Percentiles rank a stretch among this genome's conserved stretches.
Evolutionary conservation across 1,140 invertebrate genomes (phyloP).

Genomic region (Caenorhabditis tropicalis): DNA sequence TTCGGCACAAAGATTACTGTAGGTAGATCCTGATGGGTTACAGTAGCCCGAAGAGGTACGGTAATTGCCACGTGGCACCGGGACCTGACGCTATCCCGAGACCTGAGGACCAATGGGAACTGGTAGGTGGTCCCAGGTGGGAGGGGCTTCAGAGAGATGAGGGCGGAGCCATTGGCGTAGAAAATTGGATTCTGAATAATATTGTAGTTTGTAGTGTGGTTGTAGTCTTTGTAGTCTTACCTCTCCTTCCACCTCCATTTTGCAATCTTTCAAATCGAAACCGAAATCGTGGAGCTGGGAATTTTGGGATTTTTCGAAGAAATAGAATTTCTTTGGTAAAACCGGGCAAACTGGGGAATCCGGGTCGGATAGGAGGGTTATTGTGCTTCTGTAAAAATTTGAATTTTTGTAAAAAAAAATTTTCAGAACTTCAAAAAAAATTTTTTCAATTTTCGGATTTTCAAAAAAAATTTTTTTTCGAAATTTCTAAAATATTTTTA

Average conservation of each 20-base stretch:
- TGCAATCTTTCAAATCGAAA: background rate
- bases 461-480: too few relatives aligned
- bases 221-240: background rate
- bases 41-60: background rate
- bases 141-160: background rate
- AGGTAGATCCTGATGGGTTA: background rate
- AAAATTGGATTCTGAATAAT: background rate
- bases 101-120: background rate
- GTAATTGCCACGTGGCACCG: background rate
- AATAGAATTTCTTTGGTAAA: background rate
- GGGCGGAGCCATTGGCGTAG: background rate
- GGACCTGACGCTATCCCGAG: background rate
- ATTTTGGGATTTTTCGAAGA: background rate
- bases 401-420: too few relatives aligned
- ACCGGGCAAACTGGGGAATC: background rate
- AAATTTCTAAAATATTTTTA: too few relatives aligned
- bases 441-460: too few relatives aligned
- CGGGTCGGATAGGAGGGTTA: background rate
- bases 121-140: constrained; percentile 3
- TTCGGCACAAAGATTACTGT: background rate
- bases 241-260: background rate
- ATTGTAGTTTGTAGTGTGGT: background rate
- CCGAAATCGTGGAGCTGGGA: background rate
- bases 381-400: background rate
- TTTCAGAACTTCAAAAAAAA: too few relatives aligned